Conservation (phyloP, 2,888 invertebrate genomes). For the Oxyteleia sp. region DNA sequence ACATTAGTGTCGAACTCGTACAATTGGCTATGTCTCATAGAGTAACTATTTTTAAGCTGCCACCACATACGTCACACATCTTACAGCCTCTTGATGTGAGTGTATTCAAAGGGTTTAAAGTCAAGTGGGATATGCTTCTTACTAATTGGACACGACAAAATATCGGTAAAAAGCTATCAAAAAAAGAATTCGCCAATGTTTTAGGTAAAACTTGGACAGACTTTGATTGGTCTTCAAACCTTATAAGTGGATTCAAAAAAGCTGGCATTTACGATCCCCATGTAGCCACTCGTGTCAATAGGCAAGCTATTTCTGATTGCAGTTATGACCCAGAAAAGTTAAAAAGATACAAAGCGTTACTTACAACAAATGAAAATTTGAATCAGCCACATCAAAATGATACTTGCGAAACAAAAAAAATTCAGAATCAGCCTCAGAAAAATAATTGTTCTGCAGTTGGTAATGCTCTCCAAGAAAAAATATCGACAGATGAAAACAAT, state of each 20-base stretch:
- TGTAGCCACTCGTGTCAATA: not conserved
- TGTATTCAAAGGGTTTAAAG: slow-evolving; percentile 34
- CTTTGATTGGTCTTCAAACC: not conserved
- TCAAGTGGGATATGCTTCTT: slow-evolving; percentile 1
- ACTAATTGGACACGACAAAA: slow-evolving; percentile 28
- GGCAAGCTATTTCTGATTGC: not conserved
- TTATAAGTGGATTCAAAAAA: slow-evolving; percentile 19
- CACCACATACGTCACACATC: slow-evolving; percentile 57
- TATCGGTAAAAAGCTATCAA: slow-evolving; percentile 22
- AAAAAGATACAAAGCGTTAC: slow-evolving; percentile 14
- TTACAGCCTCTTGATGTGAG: slow-evolving; percentile 50
- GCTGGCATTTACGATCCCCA: slow-evolving; percentile 21
- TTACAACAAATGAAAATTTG: no score
- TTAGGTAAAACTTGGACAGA: slow-evolving; percentile 17
- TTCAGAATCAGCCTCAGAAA: no score
- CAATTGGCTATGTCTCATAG: slow-evolving; percentile 19
- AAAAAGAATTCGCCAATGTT: slow-evolving; percentile 13
- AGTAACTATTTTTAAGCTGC: slow-evolving; percentile 42
- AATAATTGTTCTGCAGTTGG: no score
- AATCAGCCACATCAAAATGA: slow-evolving; percentile 1
- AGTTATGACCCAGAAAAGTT: slow-evolving; percentile 31
- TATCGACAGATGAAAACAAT: no score
- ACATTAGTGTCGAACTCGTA: slow-evolving; percentile 29
- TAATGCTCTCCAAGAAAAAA: no score
- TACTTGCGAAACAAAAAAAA: no score